Percentiles rank a stretch among this genome's conserved stretches.
These are phyloP conservation scores for Corynorhinus townsendii DNA, from an alignment of 2,113 vertebrate species.

Conservation along the genomic window DNA sequence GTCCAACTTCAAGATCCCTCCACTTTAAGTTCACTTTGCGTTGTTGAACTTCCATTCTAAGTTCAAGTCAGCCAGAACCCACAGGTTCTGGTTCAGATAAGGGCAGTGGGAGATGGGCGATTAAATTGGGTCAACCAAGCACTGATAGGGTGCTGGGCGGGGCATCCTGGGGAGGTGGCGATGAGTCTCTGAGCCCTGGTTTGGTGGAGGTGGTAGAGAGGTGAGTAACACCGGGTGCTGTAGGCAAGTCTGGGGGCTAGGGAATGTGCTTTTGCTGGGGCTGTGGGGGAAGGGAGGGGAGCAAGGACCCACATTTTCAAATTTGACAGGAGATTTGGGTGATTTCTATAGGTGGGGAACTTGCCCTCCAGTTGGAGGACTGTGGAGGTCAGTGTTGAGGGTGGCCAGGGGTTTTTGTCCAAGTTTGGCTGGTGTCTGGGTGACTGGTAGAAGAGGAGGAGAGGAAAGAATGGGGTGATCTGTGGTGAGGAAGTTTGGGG, in stretches of 20 bases:
- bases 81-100: not conserved
- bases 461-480: not conserved
- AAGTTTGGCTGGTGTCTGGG: not conserved
- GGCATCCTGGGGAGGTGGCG: not conserved
- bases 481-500: not conserved
- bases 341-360: not conserved
- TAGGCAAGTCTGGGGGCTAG: too few relatives aligned
- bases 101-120: not conserved
- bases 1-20: not conserved
- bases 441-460: not conserved
- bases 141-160: not conserved
- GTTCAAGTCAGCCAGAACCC: not conserved
- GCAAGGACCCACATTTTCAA: rapidly evolving
- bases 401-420: not conserved
- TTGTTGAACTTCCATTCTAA: not conserved
- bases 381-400: too few relatives aligned
- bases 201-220: not conserved
- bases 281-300: not conserved
- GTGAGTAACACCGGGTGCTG: not conserved
- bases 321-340: not conserved
- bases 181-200: rapidly evolving
- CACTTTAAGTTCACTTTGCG: not conserved
- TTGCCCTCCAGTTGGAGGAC: not conserved
- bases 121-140: rapidly evolving
- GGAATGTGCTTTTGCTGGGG: not conserved